These are phyloP conservation scores for Boleophthalmus pectinirostris DNA, from an alignment of 2,113 vertebrate genomes.

Conservation along the genomic window DNA sequence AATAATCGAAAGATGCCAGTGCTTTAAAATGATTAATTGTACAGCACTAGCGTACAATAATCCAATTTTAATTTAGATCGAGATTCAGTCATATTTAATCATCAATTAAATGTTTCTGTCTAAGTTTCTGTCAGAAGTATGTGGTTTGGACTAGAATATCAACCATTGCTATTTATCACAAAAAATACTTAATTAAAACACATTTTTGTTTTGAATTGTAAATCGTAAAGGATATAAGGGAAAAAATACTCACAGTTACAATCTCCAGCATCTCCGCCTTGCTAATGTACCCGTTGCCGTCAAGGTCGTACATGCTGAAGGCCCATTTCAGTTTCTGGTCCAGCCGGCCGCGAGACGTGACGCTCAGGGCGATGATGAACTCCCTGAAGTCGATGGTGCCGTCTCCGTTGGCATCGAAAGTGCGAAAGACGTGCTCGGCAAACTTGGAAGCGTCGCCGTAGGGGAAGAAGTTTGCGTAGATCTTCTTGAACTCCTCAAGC, in stretches of 20 bases:
- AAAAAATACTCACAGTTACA: conserved; percentile 82
- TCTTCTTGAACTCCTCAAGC: conserved; percentile 99
- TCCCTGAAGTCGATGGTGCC: conserved; percentile 99
- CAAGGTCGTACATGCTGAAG: conserved; percentile 99
- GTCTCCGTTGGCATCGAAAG: conserved; percentile 95
- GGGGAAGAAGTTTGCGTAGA: conserved; percentile 99
- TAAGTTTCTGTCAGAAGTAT: neutral
- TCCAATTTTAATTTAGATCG: too few relatives aligned
- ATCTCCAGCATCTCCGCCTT: conserved; percentile 99
- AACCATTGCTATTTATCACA: too few relatives aligned
- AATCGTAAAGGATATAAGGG: neutral
- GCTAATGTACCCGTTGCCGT: conserved; percentile 98
- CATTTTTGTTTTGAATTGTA: neutral
- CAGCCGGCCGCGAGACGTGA: conserved; percentile 93
- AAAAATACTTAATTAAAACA: too few relatives aligned
- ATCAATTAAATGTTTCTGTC: neutral
- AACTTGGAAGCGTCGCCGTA: conserved; percentile 99
- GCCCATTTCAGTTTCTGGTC: conserved; percentile 99
- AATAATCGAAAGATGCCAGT: neutral
- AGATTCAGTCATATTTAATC: neutral
- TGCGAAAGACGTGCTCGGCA: conserved; percentile 97
- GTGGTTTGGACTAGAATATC: neutral
- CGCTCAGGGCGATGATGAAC: conserved; percentile 98
- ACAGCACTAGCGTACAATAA: too few relatives aligned
- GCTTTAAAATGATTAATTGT: neutral